A percentile compares a stretch with the other conserved stretches of the same genome.
phyloP scores from a whole-genome alignment of 1,140 invertebrate genomes.

The Drosophila novamexicana region DNA sequence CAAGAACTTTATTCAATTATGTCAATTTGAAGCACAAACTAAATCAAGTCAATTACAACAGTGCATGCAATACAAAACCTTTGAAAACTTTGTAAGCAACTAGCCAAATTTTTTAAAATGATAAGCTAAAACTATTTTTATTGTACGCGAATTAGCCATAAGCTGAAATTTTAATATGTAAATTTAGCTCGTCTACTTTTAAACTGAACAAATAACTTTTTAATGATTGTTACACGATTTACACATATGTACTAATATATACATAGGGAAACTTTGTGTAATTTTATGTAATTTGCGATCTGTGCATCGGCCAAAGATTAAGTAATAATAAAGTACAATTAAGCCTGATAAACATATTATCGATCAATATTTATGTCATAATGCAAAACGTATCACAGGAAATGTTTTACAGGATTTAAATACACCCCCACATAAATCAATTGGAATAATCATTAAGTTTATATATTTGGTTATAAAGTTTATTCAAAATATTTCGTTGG shows the following conservation, averaged over 20 bases:
- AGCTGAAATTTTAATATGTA: slow-evolving; percentile 21
- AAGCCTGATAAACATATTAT: slow-evolving; percentile 37
- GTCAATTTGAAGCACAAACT: slow-evolving; percentile 48
- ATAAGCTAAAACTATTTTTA: slow-evolving; percentile 44
- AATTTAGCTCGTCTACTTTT: slow-evolving; percentile 20
- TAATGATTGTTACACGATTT: slow-evolving; percentile 45
- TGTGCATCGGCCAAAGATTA: slow-evolving; percentile 79
- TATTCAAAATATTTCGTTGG: slow-evolving; percentile 54
- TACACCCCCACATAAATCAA: background rate
- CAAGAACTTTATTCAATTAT: slow-evolving; percentile 32
- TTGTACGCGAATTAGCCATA: slow-evolving; percentile 55
- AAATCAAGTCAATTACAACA: slow-evolving; percentile 61
- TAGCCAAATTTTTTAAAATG: slow-evolving; percentile 58
- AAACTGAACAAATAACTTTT: slow-evolving; percentile 48
- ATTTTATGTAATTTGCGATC: slow-evolving; percentile 71
- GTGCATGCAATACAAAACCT: slow-evolving; percentile 29
- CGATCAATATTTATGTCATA: background rate
- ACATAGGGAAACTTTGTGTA: slow-evolving; percentile 44
- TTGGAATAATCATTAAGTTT: background rate
- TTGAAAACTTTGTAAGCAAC: slow-evolving; percentile 45
- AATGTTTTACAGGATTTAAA: background rate
- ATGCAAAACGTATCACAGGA: background rate
- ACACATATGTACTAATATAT: slow-evolving; percentile 16
- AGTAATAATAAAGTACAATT: slow-evolving; percentile 74
- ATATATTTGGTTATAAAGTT: slow-evolving; percentile 46